Conservation (phyloP, 1,140 invertebrate genomes). For the Mamestra configurata region DNA sequence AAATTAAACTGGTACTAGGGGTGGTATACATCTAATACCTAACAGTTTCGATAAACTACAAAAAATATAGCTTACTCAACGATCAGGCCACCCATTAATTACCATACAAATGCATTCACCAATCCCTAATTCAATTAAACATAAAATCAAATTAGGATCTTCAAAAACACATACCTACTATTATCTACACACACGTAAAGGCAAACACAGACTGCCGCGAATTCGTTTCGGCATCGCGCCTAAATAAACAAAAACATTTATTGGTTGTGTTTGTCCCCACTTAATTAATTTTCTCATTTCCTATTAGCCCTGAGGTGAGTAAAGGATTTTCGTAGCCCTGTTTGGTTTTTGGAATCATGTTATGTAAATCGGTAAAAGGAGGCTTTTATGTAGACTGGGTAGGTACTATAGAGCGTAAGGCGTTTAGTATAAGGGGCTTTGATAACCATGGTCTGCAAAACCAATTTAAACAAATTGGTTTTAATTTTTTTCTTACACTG, state of each 20-base stretch:
- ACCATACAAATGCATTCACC: background rate
- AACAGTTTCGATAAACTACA: too few species aligned
- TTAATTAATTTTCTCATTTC: slow-evolving; percentile 84
- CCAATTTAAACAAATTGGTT: too few species aligned
- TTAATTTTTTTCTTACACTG: too few species aligned
- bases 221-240: slow-evolving; percentile 53
- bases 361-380: slow-evolving; percentile 41
- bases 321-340: slow-evolving; percentile 44
- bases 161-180: slow-evolving; percentile 10
- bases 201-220: background rate
- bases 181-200: background rate
- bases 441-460: too few species aligned
- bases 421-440: too few species aligned
- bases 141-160: slow-evolving; percentile 27
- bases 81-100: background rate
- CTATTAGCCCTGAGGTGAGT: slow-evolving; percentile 60
- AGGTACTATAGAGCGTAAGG: too few species aligned
- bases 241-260: slow-evolving; percentile 75
- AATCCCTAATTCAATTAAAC: slow-evolving; percentile 19
- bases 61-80: too few species aligned
- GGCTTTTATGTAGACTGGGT: background rate
- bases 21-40: too few species aligned
- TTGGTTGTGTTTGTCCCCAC: slow-evolving; percentile 75
- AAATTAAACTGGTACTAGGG: too few species aligned
- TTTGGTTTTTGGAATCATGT: slow-evolving; percentile 47